These are phyloP conservation scores for Drosophila pruinosa DNA, from an alignment of 1,140 invertebrate genomes.

Conservation along the genomic window DNA sequence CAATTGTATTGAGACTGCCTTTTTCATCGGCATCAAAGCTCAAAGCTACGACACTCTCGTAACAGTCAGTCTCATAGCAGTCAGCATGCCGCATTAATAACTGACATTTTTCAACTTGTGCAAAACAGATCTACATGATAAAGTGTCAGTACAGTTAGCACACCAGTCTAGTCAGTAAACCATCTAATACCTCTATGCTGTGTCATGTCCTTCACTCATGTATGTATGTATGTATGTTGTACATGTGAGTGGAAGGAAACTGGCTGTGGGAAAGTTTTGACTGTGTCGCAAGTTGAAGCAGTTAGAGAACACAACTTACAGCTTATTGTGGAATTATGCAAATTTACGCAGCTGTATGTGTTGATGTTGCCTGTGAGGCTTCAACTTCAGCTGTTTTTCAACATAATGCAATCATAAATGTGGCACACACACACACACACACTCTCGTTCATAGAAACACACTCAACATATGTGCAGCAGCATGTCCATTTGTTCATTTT, in stretches of 20 bases:
- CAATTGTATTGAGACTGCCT: too few species aligned
- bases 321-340: slow-evolving; percentile 71
- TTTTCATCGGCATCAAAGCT: too few species aligned
- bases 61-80: too few species aligned
- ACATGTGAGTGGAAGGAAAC: not conserved
- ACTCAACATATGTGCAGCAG: slow-evolving; percentile 20
- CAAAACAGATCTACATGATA: not conserved
- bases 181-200: not conserved
- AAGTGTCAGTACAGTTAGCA: too few species aligned
- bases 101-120: not conserved
- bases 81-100: not conserved
- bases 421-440: slow-evolving; percentile 18
- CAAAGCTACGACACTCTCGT: not conserved
- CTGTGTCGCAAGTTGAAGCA: slow-evolving; percentile 14
- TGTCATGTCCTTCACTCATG: not conserved
- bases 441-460: not conserved
- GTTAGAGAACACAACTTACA: slow-evolving; percentile 18
- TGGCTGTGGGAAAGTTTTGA: slow-evolving; percentile 5
- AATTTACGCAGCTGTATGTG: slow-evolving; percentile 57
- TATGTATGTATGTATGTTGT: too few species aligned
- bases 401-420: slow-evolving; percentile 70
- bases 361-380: slow-evolving; percentile 39
- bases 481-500: slow-evolving; percentile 52
- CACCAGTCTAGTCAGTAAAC: not conserved
- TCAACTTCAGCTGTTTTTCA: slow-evolving; percentile 56